These are phyloP conservation scores for Sisyra nigra DNA, from an alignment of 2,888 invertebrate genomes.

Conservation along the genomic window DNA sequence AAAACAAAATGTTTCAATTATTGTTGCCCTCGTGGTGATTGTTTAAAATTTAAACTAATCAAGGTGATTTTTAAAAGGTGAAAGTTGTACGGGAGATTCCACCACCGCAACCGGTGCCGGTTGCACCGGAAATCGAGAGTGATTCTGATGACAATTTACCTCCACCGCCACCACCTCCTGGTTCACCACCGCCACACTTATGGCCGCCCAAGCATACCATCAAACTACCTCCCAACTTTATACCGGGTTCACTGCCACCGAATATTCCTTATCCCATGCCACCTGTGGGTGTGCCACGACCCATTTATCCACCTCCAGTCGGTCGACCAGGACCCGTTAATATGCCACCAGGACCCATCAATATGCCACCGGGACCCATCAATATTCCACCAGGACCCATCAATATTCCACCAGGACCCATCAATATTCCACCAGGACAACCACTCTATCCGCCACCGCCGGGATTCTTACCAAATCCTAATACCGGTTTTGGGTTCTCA, in stretches of 20 bases:
- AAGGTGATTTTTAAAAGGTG: constrained; percentile 20
- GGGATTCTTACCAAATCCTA: too few relatives aligned
- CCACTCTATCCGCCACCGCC: too few relatives aligned
- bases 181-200: constrained; percentile 37
- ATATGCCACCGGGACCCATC: not conserved
- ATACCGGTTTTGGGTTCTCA: too few relatives aligned
- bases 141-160: constrained; percentile 35
- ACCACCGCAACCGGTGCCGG: constrained; percentile 16
- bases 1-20: not conserved
- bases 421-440: too few relatives aligned
- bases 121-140: constrained; percentile 28
- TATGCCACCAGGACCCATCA: too few relatives aligned
- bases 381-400: not conserved
- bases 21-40: not conserved
- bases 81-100: constrained; percentile 26
- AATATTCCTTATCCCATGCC: not conserved
- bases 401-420: not conserved
- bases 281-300: not conserved
- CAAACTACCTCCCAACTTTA: not conserved
- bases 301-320: constrained; percentile 1
- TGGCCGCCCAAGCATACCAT: constrained; percentile 23
- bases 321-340: not conserved
- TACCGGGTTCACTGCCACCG: not conserved
- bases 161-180: constrained; percentile 42
- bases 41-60: constrained; percentile 2